These are phyloP conservation scores for Morinoia aosen DNA, from an alignment of 2,888 invertebrate genomes.

Conservation along the genomic window DNA sequence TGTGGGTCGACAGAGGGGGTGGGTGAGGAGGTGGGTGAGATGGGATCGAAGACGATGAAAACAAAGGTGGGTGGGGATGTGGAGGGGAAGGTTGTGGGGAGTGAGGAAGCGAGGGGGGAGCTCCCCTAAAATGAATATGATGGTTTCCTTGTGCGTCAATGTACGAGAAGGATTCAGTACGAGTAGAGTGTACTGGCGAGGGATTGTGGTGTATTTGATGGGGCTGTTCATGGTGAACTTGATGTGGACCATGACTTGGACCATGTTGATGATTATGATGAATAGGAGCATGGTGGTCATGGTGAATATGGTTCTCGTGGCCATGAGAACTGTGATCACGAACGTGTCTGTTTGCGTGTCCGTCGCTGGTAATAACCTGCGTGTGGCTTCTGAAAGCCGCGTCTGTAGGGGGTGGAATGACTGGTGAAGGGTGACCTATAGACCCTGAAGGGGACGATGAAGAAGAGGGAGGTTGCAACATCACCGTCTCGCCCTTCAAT, in stretches of 20 bases:
- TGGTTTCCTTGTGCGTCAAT: constrained; percentile 12
- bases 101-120: background rate
- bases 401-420: background rate
- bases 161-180: background rate
- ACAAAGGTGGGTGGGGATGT: background rate
- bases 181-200: background rate
- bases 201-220: background rate
- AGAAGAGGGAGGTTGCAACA: background rate
- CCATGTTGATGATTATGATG: background rate
- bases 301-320: constrained; percentile 18
- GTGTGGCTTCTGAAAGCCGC: background rate
- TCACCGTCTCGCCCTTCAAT: background rate
- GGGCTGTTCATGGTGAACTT: background rate
- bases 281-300: background rate
- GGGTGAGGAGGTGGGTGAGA: background rate
- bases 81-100: constrained; percentile 1
- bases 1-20: background rate
- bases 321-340: background rate
- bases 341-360: background rate
- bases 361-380: background rate
- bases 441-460: background rate
- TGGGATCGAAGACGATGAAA: background rate
- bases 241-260: background rate
- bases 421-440: background rate
- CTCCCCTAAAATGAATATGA: constrained; percentile 1